Conservation (phyloP, 1,140 invertebrate genomes). For the Trypoxylus dichotomus region DNA sequence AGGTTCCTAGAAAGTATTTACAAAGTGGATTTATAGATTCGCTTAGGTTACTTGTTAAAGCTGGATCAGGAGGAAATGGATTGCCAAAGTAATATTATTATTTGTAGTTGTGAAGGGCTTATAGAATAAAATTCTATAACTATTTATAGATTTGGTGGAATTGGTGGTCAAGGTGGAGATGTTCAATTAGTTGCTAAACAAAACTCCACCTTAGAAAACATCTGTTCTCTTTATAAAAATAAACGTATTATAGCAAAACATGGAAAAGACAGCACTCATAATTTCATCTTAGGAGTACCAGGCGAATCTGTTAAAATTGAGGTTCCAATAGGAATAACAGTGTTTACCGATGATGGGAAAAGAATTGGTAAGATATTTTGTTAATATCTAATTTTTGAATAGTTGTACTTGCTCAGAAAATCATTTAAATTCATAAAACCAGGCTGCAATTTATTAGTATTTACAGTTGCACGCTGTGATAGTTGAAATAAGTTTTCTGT, state of each 20-base stretch:
- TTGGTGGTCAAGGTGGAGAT: conserved; percentile 85
- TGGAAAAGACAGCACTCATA: conserved; percentile 72
- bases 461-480: too few species aligned
- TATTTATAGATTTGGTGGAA: conserved; percentile 76
- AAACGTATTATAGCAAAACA: conserved; percentile 64
- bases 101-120: background rate
- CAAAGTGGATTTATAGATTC: conserved; percentile 70
- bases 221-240: conserved; percentile 57
- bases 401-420: too few species aligned
- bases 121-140: background rate
- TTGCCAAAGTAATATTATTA: conserved; percentile 48
- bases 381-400: too few species aligned
- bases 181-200: conserved; percentile 73
- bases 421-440: too few species aligned
- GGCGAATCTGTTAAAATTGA: conserved; percentile 71
- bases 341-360: conserved; percentile 66
- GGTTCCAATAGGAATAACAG: conserved; percentile 77
- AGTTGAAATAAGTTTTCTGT: too few species aligned
- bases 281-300: conserved; percentile 71
- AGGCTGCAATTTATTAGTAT: too few species aligned
- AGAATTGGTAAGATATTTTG: conserved; percentile 57
- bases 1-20: conserved; percentile 52
- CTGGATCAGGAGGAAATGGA: conserved; percentile 70
- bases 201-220: conserved; percentile 59
- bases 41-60: conserved; percentile 70